Evolutionary conservation across 1,140 invertebrate genomes (phyloP), one percentile per base, ranked within the genome.

Genomic region (Oreohelix idahoensis): DNA sequence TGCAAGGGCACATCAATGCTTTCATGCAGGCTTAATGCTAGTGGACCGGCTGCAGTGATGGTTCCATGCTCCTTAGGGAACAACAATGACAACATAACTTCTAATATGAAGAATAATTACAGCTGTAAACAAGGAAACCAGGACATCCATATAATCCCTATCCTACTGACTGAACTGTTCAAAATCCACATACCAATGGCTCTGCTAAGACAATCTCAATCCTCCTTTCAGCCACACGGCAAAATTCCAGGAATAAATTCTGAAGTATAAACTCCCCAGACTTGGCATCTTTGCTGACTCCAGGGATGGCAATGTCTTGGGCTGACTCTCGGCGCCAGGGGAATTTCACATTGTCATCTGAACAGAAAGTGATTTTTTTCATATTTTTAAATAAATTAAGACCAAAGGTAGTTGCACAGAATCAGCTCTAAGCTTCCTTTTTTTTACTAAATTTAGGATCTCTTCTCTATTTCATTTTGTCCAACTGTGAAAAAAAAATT

Each of bases 141-240:
- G 15, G 42, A 45, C 42, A 45, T 15, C 42, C 42, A 8, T 45
- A 8, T 45, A 45, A 45, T 45, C 42, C 42, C 5, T 80, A 26
- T 69, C 13, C 39, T 26, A 66, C 69, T 45, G 42, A 45, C 5
- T 45, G 15, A 45, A 45, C 15, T 45, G 15, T 45, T n/a, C n/a
- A 45, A 8, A 38, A 53, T 15, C 49, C 32, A 78, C 63, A 91
- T 94, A 96, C 97, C 90, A 96, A 93, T 85, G 96, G 95, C 93
- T 99, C 98, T 81, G 95, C 94, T 95, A 99, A 96, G 13, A 99
- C 97, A 87, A 95, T 94, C 91, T 99, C 97, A 93, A 99, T 98
- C 93, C 99, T 99, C 89, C 96, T 96, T 87, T 98, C 97, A 4
- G 97, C 97, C 88, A 98, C 96, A 0, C 96, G 93, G 4, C 97